Evolutionary conservation across 2,113 vertebrate genomes (phyloP).

Genomic region (Micromys minutus): DNA sequence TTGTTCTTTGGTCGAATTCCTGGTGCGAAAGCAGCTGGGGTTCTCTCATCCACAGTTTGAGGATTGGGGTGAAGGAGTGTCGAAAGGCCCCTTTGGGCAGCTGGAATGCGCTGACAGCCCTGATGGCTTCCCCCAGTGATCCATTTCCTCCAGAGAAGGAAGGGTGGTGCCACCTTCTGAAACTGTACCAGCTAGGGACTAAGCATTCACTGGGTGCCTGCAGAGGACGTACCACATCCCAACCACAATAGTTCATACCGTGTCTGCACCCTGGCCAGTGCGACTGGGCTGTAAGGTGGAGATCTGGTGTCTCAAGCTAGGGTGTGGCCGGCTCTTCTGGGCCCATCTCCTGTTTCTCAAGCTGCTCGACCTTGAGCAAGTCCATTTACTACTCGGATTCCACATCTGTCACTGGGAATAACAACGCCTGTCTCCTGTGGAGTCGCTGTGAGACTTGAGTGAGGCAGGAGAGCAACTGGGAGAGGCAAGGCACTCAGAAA

Average conservation of each 20-base stretch:
- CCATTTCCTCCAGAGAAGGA: background rate
- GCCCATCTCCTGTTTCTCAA: background rate
- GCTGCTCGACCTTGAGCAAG: conserved; percentile 58
- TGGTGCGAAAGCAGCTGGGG: background rate
- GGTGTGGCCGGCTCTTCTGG: background rate
- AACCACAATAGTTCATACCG: background rate
- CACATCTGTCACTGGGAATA: background rate
- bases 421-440: background rate
- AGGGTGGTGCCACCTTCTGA: background rate
- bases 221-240: background rate
- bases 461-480: conserved; percentile 22
- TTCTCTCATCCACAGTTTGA: background rate
- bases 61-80: background rate
- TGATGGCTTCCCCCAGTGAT: background rate
- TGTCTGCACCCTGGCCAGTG: background rate
- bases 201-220: background rate
- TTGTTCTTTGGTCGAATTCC: background rate
- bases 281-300: background rate
- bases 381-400: background rate
- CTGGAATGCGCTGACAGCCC: background rate
- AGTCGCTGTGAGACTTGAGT: conserved; percentile 45
- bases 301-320: background rate
- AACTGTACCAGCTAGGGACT: background rate
- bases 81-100: background rate
- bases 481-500: conserved; percentile 50